Evolutionary conservation across 2,797 vertebrate species (phyloP), one percentile per base, ranked within the genome.

Genomic region (Pangasius larnaudii): DNA sequence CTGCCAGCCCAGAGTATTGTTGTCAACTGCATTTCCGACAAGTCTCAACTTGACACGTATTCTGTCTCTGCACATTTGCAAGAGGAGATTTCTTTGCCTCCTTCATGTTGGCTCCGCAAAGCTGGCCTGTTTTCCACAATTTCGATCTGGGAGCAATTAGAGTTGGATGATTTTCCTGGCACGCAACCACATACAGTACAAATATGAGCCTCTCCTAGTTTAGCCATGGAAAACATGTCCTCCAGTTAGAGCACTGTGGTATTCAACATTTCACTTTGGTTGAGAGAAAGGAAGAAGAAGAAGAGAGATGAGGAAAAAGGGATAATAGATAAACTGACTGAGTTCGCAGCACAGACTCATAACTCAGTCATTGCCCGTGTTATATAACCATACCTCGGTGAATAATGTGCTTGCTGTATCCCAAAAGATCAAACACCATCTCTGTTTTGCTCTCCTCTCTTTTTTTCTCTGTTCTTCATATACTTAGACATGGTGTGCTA

Each of bases 391-490:
- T 42, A 80, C 61, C 88, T 81, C 77, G 69, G 86, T 77, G 91
- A 92, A 90, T 89, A 87, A 89, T 89, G 84, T 83, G 77, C 88
- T 86, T 71, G 78, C 83, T 88, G 87, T 88, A 89, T 90, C 67
- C 51, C 71, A 84, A 58, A 85, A 92, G 88, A 94, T 93, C 92
- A 94, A 94, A 94, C 90, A 75, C 51, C 27, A 5, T 74, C 85
- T 88, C 85, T 69, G n/a, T 87, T 75, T 84, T 18, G 13, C 27
- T 75, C 69, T 85, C 51, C 78, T 42, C 24, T 63, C 46, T 56
- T 22, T 56, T 56, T 77, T 8, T 85, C 74, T 69, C 72, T 84
- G 58, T n/a, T 39, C 56, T 86, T 61, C 36, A 49, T 71, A 56
- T 83, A 53, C 46, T 14, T 79, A 42, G 39, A 39, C 53, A 30